Percentiles rank a stretch among this genome's conserved stretches.
Evolutionary conservation across 1,140 invertebrate genomes (phyloP).

Genomic region (Hyphantria cunea): DNA sequence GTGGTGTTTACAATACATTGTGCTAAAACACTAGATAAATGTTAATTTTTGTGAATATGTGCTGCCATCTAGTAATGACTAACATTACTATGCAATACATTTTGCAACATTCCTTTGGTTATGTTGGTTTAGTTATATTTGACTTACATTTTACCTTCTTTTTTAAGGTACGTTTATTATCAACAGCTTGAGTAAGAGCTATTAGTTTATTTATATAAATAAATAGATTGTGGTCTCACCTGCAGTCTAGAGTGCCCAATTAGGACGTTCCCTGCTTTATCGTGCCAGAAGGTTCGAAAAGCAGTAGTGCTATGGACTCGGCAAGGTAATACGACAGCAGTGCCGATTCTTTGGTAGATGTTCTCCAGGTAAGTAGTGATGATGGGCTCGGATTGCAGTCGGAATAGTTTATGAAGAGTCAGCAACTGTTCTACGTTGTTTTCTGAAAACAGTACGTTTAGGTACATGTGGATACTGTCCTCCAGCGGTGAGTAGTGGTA

Average conservation of each 20-base stretch:
- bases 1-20: no score
- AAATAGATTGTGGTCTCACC: conserved; percentile 62
- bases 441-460: conserved; percentile 37
- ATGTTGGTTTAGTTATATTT: no score
- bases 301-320: conserved; percentile 84
- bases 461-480: no score
- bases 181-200: no score
- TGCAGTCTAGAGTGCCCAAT: conserved; percentile 76
- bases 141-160: no score
- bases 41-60: no score
- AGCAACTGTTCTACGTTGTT: conserved; percentile 50
- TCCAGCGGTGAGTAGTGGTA: conserved; percentile 11
- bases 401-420: conserved; percentile 59
- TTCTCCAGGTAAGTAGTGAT: conserved; percentile 81
- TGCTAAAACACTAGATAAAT: no score
- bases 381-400: conserved; percentile 75
- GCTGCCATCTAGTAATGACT: no score
- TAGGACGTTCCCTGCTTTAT: conserved; percentile 82
- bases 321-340: conserved; percentile 87
- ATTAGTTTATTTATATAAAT: no score
- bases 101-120: no score
- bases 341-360: conserved; percentile 83
- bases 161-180: no score
- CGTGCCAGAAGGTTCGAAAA: conserved; percentile 86
- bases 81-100: no score